These are phyloP conservation scores for Clepsis dumicolana DNA, from an alignment of 2,888 invertebrate genomes.

Conservation along the genomic window DNA sequence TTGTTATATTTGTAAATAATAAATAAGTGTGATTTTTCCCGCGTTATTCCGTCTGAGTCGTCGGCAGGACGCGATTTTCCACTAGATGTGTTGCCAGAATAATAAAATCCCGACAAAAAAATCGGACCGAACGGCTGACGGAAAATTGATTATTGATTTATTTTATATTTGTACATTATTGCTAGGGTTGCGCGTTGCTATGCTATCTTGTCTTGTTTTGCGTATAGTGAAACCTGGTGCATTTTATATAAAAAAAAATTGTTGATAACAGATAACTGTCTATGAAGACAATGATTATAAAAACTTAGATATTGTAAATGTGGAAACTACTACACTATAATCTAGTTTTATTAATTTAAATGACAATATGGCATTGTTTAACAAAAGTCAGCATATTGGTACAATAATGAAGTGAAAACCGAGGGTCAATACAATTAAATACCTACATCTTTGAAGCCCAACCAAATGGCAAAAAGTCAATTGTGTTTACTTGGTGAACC, in stretches of 20 bases:
- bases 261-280: no score
- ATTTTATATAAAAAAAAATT: no score
- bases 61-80: constrained; percentile 75
- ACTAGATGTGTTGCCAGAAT: constrained; percentile 74
- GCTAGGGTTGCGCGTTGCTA: constrained; percentile 22
- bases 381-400: constrained; percentile 50
- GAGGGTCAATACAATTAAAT: constrained; percentile 82
- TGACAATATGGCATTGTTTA: constrained; percentile 40
- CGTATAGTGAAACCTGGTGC: no score
- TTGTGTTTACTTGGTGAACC: constrained; percentile 73
- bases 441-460: constrained; percentile 77
- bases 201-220: constrained; percentile 8
- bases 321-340: background rate
- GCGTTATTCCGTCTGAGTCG: constrained; percentile 55
- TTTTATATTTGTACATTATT: constrained; percentile 57
- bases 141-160: constrained; percentile 84
- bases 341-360: constrained; percentile 29
- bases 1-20: constrained; percentile 60
- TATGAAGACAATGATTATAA: no score
- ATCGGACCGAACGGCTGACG: constrained; percentile 70
- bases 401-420: constrained; percentile 71
- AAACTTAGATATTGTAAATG: no score
- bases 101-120: constrained; percentile 75
- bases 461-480: constrained; percentile 82
- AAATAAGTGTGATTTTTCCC: constrained; percentile 65